Evolutionary conservation across 2,888 invertebrate genomes (phyloP), one percentile per base, ranked within the genome.

Genomic region (Cephus rjabovi): DNA sequence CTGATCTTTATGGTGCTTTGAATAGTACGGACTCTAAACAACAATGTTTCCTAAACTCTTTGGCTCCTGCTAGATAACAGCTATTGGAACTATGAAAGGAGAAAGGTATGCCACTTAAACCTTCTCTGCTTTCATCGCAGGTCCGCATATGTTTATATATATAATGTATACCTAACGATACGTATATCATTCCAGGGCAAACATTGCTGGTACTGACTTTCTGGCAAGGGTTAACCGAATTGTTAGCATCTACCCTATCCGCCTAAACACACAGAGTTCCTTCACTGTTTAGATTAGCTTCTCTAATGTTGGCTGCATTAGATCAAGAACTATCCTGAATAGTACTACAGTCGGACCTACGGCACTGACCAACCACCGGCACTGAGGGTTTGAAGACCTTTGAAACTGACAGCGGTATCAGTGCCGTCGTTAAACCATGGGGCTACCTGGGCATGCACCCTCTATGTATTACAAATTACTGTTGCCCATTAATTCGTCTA

Each of bases 161-260:
- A 71, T 33, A 71, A 31, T 34, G 71, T 71, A 71, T 71, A 71
- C 23, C 12, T 12, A 71, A 31, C 71, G 56, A 56, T 71, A 71
- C 71, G 71, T 71, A 71, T 71, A 31, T 71, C 71, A 71, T 56
- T 56, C 23, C 31, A 31, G 71, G 34, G 31, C 71, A 71, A 71
- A 71, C 71, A 71, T 34, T 23, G 71, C 71, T 4, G 31, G 31
- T 34, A 23, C 56, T 9, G 56, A 56, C 15, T 23, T 56, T 56
- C 56, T 56, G 15, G 31, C 31, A 71, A 71, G 71, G 71, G 71
- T 71, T 71, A 71, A 71, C 71, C 12, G 34, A 71, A 71, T 71
- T 34, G 71, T 31, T 71, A 34, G 71, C 71, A 71, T 71, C 71
- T 34, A 31, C 71, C 33, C 12, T 71, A 71, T 71, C 31, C 23